These are phyloP conservation scores for Epinephelus lanceolatus DNA, from an alignment of 2,113 vertebrate genomes.

Conservation along the genomic window DNA sequence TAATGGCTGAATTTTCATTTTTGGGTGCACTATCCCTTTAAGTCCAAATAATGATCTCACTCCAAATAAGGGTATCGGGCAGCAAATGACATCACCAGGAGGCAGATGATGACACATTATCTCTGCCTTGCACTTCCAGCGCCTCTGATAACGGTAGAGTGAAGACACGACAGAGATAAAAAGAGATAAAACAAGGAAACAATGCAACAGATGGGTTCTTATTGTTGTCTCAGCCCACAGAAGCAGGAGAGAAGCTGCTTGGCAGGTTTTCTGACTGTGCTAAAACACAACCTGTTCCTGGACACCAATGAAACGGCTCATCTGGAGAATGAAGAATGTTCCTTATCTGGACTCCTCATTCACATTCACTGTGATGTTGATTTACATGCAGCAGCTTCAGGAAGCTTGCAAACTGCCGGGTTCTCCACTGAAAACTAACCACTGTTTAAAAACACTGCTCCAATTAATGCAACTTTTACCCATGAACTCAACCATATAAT, in stretches of 20 bases:
- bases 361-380: slow-evolving; percentile 55
- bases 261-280: slow-evolving; percentile 65
- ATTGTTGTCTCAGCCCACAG: slow-evolving; percentile 50
- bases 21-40: too few relatives aligned
- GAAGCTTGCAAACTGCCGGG: slow-evolving; percentile 7
- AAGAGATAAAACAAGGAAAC: slow-evolving; percentile 26
- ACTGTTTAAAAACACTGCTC: background rate
- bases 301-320: slow-evolving; percentile 57
- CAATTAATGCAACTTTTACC: background rate
- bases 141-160: background rate
- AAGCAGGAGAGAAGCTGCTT: slow-evolving; percentile 53
- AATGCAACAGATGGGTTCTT: slow-evolving; percentile 59
- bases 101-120: background rate
- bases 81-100: background rate
- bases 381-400: slow-evolving; percentile 51
- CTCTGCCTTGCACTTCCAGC: background rate
- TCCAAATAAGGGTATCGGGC: background rate
- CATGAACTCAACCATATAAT: background rate
- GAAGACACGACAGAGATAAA: slow-evolving; percentile 32
- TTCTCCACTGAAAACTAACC: background rate
- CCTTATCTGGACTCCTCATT: slow-evolving; percentile 55
- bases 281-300: slow-evolving; percentile 68
- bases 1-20: too few relatives aligned
- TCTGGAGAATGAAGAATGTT: slow-evolving; percentile 49
- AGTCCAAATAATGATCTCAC: background rate